Evolutionary conservation across 2,113 vertebrate genomes (phyloP).

Genomic region (Misgurnus mizolepis): DNA sequence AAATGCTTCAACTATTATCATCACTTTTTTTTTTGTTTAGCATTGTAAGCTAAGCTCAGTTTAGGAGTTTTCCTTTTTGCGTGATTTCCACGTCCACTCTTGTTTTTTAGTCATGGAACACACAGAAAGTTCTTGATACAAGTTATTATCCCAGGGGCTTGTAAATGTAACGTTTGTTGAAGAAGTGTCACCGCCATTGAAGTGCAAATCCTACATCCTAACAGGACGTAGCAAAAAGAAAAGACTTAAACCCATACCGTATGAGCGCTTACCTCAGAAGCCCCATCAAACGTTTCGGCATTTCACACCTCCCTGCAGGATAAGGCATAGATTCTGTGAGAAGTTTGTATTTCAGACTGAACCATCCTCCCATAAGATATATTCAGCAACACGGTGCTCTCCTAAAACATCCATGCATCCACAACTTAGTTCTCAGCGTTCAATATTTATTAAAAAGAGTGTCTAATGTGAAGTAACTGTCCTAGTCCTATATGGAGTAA

Average conservation of each 20-base stretch:
- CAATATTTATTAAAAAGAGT: slow-evolving; percentile 46
- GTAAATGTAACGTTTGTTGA: slow-evolving; percentile 35
- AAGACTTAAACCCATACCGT: slow-evolving; percentile 32
- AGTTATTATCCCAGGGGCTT: slow-evolving; percentile 35
- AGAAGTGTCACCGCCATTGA: slow-evolving; percentile 21
- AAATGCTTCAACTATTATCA: slow-evolving; percentile 6
- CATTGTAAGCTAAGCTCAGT: background rate
- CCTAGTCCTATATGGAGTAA: slow-evolving; percentile 25
- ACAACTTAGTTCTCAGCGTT: slow-evolving; percentile 15
- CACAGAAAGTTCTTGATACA: slow-evolving; percentile 36
- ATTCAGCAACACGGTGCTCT: slow-evolving; percentile 7
- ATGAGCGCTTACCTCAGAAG: slow-evolving; percentile 35
- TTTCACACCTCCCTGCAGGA: slow-evolving; percentile 34
- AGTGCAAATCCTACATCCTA: slow-evolving; percentile 39
- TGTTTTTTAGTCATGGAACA: background rate
- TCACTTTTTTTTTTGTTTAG: slow-evolving; percentile 16
- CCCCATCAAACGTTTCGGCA: slow-evolving; percentile 39
- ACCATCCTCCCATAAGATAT: slow-evolving; percentile 39
- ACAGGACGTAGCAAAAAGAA: slow-evolving; percentile 32
- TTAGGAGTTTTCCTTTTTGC: slow-evolving; percentile 3
- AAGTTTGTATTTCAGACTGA: slow-evolving; percentile 53
- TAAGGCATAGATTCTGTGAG: slow-evolving; percentile 38
- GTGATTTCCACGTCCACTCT: slow-evolving; percentile 25
- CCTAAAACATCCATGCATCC: slow-evolving; percentile 5
- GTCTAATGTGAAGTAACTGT: slow-evolving; percentile 46